These are phyloP conservation scores for Trematomus loennbergii DNA, from an alignment of 2,113 vertebrate genomes.

Conservation along the genomic window DNA sequence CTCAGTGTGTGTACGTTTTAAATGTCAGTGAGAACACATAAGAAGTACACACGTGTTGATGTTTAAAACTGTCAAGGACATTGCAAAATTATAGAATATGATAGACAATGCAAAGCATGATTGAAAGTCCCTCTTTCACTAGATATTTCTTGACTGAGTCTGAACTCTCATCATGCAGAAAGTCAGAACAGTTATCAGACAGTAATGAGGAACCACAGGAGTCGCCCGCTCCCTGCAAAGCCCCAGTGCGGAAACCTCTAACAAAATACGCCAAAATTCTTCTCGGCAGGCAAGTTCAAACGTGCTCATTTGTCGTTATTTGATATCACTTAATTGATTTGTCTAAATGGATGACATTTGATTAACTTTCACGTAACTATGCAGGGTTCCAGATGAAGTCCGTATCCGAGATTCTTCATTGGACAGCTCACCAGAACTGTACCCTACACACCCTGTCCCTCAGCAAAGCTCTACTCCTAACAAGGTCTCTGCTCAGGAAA, in stretches of 20 bases:
- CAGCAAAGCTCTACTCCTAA: conserved; percentile 65
- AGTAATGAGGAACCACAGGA: conserved; percentile 52
- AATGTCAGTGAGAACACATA: background rate
- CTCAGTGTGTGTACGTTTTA: background rate
- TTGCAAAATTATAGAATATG: background rate
- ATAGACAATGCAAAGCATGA: background rate
- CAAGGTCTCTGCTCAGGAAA: background rate
- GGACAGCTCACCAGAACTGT: conserved; percentile 14
- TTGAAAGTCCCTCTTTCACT: background rate
- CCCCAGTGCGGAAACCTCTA: conserved; percentile 19
- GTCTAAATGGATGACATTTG: background rate
- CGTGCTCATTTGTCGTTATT: background rate
- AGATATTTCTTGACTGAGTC: background rate
- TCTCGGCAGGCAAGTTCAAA: conserved; percentile 29
- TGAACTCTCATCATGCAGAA: conserved; percentile 15
- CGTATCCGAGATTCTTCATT: conserved; percentile 12
- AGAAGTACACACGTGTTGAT: too few species aligned
- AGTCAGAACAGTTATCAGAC: background rate
- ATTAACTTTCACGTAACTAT: background rate
- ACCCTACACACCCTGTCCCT: background rate
- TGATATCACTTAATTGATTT: background rate
- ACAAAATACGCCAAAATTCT: background rate
- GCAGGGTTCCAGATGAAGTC: conserved; percentile 22
- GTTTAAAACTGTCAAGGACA: too few species aligned
- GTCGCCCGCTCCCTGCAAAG: conserved; percentile 16